Percentiles rank a stretch among this genome's conserved stretches.
phyloP scores from a whole-genome alignment of 2,888 invertebrate species.

The Drosophila histrio region DNA sequence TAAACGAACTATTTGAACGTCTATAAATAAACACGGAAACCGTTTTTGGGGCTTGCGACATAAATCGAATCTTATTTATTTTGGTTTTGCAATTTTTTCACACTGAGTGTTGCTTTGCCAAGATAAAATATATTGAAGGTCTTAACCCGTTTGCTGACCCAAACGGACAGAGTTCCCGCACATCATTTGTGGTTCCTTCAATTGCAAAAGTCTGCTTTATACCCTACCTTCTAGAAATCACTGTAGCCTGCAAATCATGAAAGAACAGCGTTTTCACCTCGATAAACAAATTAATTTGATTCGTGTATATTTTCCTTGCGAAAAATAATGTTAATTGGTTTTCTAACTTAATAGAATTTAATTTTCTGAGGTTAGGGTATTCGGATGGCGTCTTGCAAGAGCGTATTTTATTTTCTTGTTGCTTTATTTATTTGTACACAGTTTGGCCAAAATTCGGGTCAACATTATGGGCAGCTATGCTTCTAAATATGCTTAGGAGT shows the following conservation, averaged over 20 bases:
- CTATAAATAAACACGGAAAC: slow-evolving; percentile 72
- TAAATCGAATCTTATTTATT: slow-evolving; percentile 80
- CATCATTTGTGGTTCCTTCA: slow-evolving; percentile 56
- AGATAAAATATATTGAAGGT: slow-evolving; percentile 77
- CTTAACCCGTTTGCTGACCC: slow-evolving; percentile 61
- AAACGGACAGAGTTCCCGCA: slow-evolving; percentile 17
- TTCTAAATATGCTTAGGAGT: slow-evolving; percentile 41
- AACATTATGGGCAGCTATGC: slow-evolving; percentile 75
- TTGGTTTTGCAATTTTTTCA: slow-evolving; percentile 70
- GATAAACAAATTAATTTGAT: background rate
- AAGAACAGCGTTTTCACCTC: no score
- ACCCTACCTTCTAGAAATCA: slow-evolving; percentile 21
- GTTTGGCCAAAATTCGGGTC: slow-evolving; percentile 78
- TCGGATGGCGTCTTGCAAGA: background rate
- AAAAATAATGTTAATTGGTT: background rate
- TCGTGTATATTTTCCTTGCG: background rate
- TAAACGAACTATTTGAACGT: slow-evolving; percentile 73
- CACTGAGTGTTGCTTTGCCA: slow-evolving; percentile 62
- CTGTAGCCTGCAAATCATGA: background rate
- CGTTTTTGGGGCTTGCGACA: slow-evolving; percentile 55
- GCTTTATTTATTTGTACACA: slow-evolving; percentile 75
- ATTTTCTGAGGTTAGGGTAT: slow-evolving; percentile 25
- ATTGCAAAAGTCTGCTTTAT: slow-evolving; percentile 36
- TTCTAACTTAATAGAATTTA: background rate
- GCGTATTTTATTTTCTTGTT: slow-evolving; percentile 43